Evolutionary conservation across 2,113 vertebrate genomes (phyloP).

Genomic region (Aphelocoma coerulescens): DNA sequence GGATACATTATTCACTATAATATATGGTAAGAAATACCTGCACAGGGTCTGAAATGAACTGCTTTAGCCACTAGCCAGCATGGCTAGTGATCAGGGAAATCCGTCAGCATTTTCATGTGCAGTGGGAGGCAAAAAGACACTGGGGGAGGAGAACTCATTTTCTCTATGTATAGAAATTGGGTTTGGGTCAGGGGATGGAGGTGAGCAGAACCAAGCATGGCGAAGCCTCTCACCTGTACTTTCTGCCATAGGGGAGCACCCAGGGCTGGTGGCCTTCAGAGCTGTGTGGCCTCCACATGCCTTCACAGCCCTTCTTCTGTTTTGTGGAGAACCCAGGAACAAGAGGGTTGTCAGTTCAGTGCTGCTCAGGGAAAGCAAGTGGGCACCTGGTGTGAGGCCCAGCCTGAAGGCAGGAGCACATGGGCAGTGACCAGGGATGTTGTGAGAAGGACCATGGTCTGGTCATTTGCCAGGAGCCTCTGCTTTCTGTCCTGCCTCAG

Average conservation of each 20-base stretch:
- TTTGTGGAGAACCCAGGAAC: neutral
- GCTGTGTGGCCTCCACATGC: neutral
- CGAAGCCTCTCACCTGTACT: neutral
- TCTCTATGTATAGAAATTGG: neutral
- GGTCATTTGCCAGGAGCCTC: neutral
- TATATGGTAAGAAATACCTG: conserved; percentile 68
- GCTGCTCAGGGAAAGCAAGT: neutral
- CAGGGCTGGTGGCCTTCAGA: neutral
- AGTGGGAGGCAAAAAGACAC: neutral
- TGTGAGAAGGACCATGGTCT: neutral
- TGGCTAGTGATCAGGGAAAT: conserved; percentile 60
- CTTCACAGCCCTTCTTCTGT: neutral
- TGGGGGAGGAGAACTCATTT: neutral
- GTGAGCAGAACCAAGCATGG: neutral
- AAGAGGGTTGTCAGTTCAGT: neutral
- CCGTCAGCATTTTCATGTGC: conserved; percentile 54
- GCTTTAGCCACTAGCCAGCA: conserved; percentile 66
- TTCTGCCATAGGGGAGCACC: neutral
- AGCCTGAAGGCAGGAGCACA: neutral
- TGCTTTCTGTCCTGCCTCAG: neutral
- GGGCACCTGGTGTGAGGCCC: neutral
- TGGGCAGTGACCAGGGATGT: neutral
- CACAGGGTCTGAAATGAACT: conserved; percentile 59
- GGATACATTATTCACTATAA: conserved; percentile 69
- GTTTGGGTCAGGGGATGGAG: neutral